Evolutionary conservation across 2,888 invertebrate species (phyloP).

Genomic region (Dolichomitus sp.): DNA sequence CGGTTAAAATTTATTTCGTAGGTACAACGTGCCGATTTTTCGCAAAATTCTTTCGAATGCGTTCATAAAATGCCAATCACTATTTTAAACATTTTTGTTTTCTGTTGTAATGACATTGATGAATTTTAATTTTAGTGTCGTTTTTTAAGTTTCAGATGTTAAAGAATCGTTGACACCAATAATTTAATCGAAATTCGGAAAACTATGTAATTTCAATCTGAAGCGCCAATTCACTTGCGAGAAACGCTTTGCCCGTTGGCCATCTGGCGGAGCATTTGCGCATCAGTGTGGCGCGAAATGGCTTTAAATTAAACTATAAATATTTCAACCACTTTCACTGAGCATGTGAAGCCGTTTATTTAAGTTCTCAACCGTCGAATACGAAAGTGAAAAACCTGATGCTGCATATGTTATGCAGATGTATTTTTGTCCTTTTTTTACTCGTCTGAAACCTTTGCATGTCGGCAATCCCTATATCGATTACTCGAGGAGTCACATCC

Average conservation of each 20-base stretch:
- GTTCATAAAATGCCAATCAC: not conserved
- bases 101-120: too few species aligned
- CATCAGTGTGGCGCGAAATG: too few species aligned
- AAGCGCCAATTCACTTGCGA: too few species aligned
- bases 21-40: conserved; percentile 12
- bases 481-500: conserved; percentile 44
- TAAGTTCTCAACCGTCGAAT: conserved; percentile 35
- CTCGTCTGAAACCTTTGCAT: conserved; percentile 1
- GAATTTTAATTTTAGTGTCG: not conserved
- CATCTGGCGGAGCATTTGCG: too few species aligned
- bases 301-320: not conserved
- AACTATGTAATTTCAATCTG: too few species aligned
- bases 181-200: too few species aligned
- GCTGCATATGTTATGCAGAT: conserved; percentile 5
- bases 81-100: not conserved
- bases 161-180: not conserved
- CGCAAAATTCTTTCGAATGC: not conserved
- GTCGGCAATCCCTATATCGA: conserved; percentile 38
- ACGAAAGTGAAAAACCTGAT: conserved; percentile 43
- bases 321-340: not conserved
- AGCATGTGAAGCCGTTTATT: conserved; percentile 41
- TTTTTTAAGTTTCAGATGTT: not conserved
- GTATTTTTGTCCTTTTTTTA: not conserved
- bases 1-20: conserved; percentile 5
- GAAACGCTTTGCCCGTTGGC: too few species aligned